These are phyloP conservation scores for Uropsilus gracilis DNA, from an alignment of 2,113 vertebrate species.

Conservation along the genomic window DNA sequence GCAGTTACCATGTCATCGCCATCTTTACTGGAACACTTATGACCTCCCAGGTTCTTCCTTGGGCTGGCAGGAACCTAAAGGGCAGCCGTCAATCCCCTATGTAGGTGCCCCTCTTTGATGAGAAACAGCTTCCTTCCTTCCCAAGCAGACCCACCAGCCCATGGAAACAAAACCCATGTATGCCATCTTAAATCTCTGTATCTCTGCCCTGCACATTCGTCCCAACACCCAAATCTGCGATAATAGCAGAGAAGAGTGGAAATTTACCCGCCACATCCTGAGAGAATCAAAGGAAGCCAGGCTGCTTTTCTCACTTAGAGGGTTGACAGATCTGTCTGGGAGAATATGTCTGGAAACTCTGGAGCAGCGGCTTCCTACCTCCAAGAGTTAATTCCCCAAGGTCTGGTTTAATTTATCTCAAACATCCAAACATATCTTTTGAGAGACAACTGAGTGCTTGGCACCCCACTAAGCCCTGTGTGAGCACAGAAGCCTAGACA, in stretches of 20 bases:
- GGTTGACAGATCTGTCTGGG: background rate
- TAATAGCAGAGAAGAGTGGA: background rate
- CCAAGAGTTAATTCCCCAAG: background rate
- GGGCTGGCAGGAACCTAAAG: background rate
- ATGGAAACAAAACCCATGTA: background rate
- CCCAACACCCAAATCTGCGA: background rate
- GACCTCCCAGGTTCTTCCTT: background rate
- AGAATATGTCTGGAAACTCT: background rate
- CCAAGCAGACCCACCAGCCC: background rate
- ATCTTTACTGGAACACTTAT: background rate
- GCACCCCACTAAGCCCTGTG: background rate
- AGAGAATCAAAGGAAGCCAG: background rate
- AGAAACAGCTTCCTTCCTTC: background rate
- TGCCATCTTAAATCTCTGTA: background rate
- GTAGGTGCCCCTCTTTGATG: no score
- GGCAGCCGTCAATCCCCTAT: accelerated
- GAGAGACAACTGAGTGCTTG: background rate
- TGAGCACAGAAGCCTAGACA: background rate
- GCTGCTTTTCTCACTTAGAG: background rate
- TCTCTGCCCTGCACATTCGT: background rate
- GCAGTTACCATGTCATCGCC: accelerated
- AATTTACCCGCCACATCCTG: background rate
- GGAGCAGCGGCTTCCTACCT: background rate
- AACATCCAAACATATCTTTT: background rate
- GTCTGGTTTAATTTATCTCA: background rate